Evolutionary conservation across 1,140 invertebrate species (phyloP), one percentile per base, ranked within the genome.

Genomic region (Cotesia chilonis): DNA sequence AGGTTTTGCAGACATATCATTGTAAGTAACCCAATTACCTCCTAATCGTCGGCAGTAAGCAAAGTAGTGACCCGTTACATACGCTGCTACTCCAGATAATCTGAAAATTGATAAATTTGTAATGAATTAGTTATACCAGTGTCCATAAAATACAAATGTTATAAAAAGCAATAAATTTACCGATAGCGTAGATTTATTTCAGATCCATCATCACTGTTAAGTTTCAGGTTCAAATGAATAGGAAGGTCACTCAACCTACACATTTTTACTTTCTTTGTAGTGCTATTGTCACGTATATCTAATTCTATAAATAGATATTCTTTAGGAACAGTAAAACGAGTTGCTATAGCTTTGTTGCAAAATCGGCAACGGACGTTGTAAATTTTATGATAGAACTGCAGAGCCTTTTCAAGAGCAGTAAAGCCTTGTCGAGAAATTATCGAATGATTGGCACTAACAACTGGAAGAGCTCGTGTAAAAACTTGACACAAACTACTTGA

Each of bases 261-360:
- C 12, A 4, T 55, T 14, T 17, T 12, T 5, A 4, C 54, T 9
- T 4, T 14, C 10, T 5, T 4, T 55, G 1, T 12, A 14, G 5
- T 55, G 54, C 5, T 17, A 55, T 17, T 55, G 54, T 12, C 54
- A 55, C 54, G 54, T 14, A 55, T 55, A 55, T 55, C 54, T 55
- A 5, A 55, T 17, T 55, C 54, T 12, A 55, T 7, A 17, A 14
- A 55, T 14, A 55, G 4, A 55, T 55, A 55, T 12, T 55, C 54
- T 55, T 55, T 55, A 1, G 54, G 54, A 55, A 55, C 17, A 55
- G 4, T 55, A 55, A 9, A 5, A 55, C 54, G 54, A 4, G 54
- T 55, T 55, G 12, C 12, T 55, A 9, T 55, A 4, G 12, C 54
- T 12, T 14, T 14, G 12, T 55, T 12, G 12, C 54, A 55, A 55